Conservation (phyloP, 2,888 invertebrate species). For the Amphipoea oculea region DNA sequence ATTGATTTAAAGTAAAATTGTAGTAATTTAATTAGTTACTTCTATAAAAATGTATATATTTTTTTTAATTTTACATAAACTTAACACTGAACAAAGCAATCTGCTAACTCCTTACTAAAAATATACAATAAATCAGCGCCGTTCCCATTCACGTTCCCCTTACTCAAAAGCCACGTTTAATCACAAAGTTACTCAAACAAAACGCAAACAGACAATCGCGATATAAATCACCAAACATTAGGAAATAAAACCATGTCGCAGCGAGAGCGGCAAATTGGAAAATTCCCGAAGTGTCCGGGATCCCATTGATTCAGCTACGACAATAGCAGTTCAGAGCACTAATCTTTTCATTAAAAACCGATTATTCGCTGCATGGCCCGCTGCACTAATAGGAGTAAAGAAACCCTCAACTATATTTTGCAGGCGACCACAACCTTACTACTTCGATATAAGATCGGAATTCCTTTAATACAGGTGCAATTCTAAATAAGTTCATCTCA, state of each 20-base stretch:
- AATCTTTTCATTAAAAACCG: conserved; percentile 91
- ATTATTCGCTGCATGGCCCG: conserved; percentile 88
- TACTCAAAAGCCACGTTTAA: conserved; percentile 59
- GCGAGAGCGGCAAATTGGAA: conserved; percentile 83
- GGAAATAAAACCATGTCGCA: conserved; percentile 73
- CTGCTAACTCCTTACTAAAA: conserved; percentile 38
- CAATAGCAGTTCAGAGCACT: conserved; percentile 83
- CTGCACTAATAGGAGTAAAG: conserved; percentile 88
- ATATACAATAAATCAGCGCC: conserved; percentile 55
- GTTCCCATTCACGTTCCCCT: conserved; percentile 44
- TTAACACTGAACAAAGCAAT: conserved; percentile 12
- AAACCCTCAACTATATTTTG: conserved; percentile 68
- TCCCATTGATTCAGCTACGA: conserved; percentile 82
- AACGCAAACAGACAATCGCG: conserved; percentile 59
- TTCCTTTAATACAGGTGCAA: conserved; percentile 50
- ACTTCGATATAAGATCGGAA: conserved; percentile 64
- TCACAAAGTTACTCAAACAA: conserved; percentile 63
- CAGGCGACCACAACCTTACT: conserved; percentile 64
- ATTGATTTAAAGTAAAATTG: neutral
- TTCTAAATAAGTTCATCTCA: conserved; percentile 63
- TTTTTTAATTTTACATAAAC: neutral
- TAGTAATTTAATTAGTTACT: neutral
- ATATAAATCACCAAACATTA: conserved; percentile 67
- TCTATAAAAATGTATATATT: neutral
- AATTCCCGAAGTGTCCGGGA: conserved; percentile 85